Percentiles rank a stretch among this genome's conserved stretches.
Evolutionary conservation across 2,113 vertebrate genomes (phyloP).

Genomic region (Himantopus leucocephalus): DNA sequence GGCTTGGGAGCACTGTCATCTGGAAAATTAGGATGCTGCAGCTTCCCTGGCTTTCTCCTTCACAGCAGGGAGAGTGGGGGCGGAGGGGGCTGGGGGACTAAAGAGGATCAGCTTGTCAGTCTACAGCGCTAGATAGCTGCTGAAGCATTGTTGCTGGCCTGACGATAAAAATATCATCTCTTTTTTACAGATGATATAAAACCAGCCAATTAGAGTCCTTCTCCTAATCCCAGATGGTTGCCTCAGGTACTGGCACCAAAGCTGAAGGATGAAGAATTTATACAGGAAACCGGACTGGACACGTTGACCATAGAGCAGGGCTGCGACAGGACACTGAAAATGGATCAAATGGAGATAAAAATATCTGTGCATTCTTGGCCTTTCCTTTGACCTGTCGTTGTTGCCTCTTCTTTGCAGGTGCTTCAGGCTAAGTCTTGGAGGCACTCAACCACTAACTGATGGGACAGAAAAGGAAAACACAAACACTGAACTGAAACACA

Average conservation of each 20-base stretch:
- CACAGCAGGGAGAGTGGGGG: neutral
- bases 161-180: neutral
- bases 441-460: neutral
- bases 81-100: neutral
- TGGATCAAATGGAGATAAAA: neutral
- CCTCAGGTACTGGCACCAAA: neutral
- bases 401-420: neutral
- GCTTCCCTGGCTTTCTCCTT: neutral
- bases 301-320: accelerated
- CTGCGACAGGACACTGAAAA: neutral
- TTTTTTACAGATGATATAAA: neutral
- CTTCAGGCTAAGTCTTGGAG: neutral
- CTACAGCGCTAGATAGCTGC: neutral
- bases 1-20: neutral
- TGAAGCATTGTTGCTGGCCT: neutral
- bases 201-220: neutral
- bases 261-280: neutral
- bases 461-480: neutral
- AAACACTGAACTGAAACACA: neutral
- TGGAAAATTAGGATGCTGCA: neutral
- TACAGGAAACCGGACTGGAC: neutral
- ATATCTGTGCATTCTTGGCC: neutral
- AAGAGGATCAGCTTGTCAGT: neutral
- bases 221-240: neutral
- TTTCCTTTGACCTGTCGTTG: neutral